Percentiles rank a stretch among this genome's conserved stretches.
phyloP scores from a whole-genome alignment of 2,113 vertebrate species.

The Elaphurus davidianus region DNA sequence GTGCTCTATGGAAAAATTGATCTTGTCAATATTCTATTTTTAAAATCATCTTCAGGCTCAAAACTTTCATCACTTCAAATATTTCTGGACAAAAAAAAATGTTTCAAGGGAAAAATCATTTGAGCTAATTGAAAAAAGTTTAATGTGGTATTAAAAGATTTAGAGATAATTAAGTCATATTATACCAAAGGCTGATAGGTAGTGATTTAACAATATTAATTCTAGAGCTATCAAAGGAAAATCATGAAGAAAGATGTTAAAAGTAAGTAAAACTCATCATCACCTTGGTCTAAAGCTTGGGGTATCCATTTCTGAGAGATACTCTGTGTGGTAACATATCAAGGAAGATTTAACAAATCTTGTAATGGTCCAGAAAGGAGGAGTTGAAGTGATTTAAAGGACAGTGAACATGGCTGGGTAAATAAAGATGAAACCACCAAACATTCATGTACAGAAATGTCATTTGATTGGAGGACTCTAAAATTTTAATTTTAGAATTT shows the following conservation, averaged over 20 bases:
- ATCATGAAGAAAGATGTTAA: neutral
- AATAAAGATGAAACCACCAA: neutral
- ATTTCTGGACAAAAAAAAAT: neutral
- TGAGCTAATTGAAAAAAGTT: neutral
- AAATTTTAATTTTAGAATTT: neutral
- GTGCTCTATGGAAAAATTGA: neutral
- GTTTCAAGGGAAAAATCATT: neutral
- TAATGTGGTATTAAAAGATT: conserved; percentile 32
- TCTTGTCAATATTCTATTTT: neutral
- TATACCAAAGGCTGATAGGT: neutral
- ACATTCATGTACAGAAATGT: neutral
- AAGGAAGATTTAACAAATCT: neutral
- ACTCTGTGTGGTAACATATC: neutral
- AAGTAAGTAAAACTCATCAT: neutral
- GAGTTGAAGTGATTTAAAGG: neutral
- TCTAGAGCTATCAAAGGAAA: neutral
- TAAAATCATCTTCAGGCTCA: neutral
- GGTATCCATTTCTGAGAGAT: neutral
- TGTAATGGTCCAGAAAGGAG: neutral
- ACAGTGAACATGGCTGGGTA: neutral
- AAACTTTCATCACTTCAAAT: neutral
- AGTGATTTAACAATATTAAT: neutral
- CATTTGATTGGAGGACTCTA: neutral
- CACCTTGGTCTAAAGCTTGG: neutral
- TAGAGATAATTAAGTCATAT: conserved; percentile 23